Evolutionary conservation across 2,113 vertebrate genomes (phyloP).

Genomic region (Rhinichthys klamathensis): DNA sequence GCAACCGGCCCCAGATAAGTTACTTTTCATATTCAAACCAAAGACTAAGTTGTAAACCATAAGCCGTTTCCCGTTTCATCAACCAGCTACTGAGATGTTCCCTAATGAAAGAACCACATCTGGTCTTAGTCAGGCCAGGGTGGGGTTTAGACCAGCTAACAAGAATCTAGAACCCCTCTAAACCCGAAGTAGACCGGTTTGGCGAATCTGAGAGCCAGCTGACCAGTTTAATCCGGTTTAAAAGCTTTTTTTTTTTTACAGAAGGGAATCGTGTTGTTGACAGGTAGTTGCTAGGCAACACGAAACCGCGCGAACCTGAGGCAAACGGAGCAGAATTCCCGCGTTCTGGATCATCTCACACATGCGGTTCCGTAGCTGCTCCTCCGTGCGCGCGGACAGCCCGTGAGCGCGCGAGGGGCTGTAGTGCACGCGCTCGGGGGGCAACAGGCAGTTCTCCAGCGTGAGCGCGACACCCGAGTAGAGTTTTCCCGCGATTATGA

Average conservation of each 20-base stretch:
- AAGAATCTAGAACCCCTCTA: neutral
- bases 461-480: neutral
- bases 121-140: neutral
- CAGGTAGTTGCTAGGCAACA: neutral
- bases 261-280: neutral
- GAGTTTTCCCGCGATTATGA: neutral
- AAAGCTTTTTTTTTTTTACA: neutral
- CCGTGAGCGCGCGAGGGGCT: neutral
- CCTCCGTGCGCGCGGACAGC: neutral
- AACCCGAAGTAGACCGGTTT: neutral
- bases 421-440: neutral
- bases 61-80: no score
- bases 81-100: neutral
- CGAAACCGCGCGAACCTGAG: neutral
- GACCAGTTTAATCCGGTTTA: neutral
- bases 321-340: neutral
- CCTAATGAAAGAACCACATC: neutral
- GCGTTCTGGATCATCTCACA: slow-evolving; percentile 9
- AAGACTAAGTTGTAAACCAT: neutral
- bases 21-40: no score
- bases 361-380: neutral
- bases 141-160: neutral
- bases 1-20: no score
- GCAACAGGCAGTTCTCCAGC: neutral
- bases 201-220: neutral